These are phyloP conservation scores for Sinocyclocheilus rhinocerous DNA, from an alignment of 2,113 vertebrate species.

Conservation along the genomic window DNA sequence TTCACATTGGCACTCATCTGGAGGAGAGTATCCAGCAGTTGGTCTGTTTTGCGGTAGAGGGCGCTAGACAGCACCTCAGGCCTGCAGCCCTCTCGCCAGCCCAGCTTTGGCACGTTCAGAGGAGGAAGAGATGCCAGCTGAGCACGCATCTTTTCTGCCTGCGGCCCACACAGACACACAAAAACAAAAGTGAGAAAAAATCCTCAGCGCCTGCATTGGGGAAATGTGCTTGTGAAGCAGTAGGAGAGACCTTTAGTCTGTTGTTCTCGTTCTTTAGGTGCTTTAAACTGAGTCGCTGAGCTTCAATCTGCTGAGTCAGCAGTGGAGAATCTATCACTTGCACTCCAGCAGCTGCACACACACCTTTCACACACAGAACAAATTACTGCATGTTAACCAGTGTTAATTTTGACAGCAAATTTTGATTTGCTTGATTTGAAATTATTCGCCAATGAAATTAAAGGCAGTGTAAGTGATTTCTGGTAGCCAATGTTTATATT, in stretches of 20 bases:
- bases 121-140: conserved; percentile 85
- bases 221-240: neutral
- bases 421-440: too few relatives aligned
- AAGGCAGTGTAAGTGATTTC: too few relatives aligned
- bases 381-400: neutral
- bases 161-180: conserved; percentile 35
- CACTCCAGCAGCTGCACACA: conserved; percentile 73
- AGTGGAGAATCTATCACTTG: conserved; percentile 93
- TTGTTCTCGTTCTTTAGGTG: conserved; percentile 94
- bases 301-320: conserved; percentile 91
- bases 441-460: too few relatives aligned
- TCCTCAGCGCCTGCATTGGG: neutral
- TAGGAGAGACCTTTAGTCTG: conserved; percentile 82
- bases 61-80: conserved; percentile 78
- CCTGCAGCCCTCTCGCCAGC: conserved; percentile 69
- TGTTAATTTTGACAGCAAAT: too few relatives aligned
- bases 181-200: neutral
- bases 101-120: conserved; percentile 81
- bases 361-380: conserved; percentile 34
- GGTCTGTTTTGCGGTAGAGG: conserved; percentile 89
- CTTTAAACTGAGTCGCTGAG: conserved; percentile 88
- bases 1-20: conserved; percentile 89
- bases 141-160: conserved; percentile 88
- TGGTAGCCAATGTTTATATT: too few relatives aligned
- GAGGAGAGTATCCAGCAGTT: conserved; percentile 88